Conservation (phyloP, 2,888 invertebrate species). For the Drosophila maculinotata region DNA sequence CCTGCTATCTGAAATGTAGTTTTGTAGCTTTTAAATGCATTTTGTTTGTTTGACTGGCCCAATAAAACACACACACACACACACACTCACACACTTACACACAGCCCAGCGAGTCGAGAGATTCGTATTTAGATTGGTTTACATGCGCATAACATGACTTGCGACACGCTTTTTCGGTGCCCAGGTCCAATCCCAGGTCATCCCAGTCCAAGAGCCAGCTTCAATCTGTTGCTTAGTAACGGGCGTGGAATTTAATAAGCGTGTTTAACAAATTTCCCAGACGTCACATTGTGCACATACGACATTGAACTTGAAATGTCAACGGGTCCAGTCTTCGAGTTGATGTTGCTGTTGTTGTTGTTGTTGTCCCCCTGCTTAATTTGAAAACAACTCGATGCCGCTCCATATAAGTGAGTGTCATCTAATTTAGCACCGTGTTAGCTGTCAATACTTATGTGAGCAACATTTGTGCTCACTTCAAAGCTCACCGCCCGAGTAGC, state of each 20-base stretch:
- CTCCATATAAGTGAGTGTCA: constrained; percentile 50
- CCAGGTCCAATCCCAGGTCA: constrained; percentile 26
- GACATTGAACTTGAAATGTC: constrained; percentile 73
- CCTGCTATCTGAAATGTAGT: constrained; percentile 70
- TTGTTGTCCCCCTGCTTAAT: constrained; percentile 29
- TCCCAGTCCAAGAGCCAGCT: constrained; percentile 18
- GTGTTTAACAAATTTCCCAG: constrained; percentile 74
- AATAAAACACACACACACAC: constrained; percentile 64
- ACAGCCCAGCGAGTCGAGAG: constrained; percentile 29
- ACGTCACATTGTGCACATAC: constrained; percentile 44
- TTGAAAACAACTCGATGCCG: constrained; percentile 44
- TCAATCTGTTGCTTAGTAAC: constrained; percentile 12
- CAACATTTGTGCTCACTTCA: constrained; percentile 62
- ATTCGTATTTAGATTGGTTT: constrained; percentile 82
- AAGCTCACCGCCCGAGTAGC: constrained; percentile 60
- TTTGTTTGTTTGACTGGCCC: constrained; percentile 78
- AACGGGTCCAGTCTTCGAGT: constrained; percentile 32
- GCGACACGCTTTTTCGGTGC: constrained; percentile 67
- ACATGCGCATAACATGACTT: constrained; percentile 82
- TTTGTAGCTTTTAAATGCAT: constrained; percentile 81
- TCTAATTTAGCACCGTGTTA: constrained; percentile 75
- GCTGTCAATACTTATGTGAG: constrained; percentile 65
- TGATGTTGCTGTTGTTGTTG: constrained; percentile 4
- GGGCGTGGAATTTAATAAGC: constrained; percentile 76
- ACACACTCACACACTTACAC: constrained; percentile 33